Evolutionary conservation across 2,113 vertebrate species (phyloP).

Genomic region (Platanista minor): DNA sequence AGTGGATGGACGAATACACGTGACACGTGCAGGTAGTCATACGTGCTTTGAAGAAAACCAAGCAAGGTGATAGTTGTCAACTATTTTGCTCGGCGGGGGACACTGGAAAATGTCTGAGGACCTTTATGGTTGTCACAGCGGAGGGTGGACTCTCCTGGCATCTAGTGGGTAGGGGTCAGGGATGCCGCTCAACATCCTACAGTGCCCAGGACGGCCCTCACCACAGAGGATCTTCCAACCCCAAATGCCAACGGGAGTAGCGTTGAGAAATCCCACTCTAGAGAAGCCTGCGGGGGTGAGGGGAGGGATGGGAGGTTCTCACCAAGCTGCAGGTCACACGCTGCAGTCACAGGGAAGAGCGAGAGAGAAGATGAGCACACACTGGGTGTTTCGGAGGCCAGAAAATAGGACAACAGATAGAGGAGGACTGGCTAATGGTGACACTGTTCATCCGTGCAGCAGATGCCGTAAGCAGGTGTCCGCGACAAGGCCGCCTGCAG

Average conservation of each 20-base stretch:
- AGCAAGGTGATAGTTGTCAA: not conserved
- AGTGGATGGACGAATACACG: not conserved
- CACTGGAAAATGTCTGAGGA: not conserved
- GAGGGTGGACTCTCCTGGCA: not conserved
- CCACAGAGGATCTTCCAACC: no score
- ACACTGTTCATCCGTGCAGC: fast-evolving
- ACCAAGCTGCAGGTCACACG: not conserved
- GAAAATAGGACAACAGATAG: not conserved
- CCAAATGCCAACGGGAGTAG: not conserved
- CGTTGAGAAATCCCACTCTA: not conserved
- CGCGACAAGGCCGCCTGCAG: not conserved
- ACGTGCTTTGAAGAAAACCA: not conserved
- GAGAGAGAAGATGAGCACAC: not conserved
- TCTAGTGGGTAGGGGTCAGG: no score
- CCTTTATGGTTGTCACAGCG: not conserved
- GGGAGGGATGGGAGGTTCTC: not conserved
- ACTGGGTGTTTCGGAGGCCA: not conserved
- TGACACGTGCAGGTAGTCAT: not conserved
- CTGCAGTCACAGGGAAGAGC: not conserved
- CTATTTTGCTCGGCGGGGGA: not conserved
- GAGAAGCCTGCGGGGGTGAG: not conserved
- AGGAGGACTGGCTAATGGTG: fast-evolving
- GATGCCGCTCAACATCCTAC: not conserved
- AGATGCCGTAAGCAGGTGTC: not conserved
- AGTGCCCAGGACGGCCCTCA: fast-evolving